Conservation (phyloP, 2,113 vertebrate species). For the Pavo muticus region DNA sequence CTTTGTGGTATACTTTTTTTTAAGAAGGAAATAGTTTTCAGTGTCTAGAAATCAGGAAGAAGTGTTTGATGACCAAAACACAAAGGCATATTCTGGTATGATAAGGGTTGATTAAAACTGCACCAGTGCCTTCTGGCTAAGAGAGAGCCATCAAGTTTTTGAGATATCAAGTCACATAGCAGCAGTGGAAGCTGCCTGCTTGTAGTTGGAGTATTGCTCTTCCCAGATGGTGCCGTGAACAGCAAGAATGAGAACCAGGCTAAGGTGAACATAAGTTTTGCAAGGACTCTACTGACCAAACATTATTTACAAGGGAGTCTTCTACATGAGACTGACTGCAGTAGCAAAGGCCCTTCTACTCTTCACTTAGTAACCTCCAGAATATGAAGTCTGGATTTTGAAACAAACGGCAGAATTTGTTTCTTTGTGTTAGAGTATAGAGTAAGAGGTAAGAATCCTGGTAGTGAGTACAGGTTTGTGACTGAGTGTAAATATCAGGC, state of each 20-base stretch:
- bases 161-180: not conserved
- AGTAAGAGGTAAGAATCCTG: not conserved
- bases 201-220: not conserved
- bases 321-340: not conserved
- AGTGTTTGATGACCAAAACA: not conserved
- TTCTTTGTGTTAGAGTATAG: not conserved
- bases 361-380: not conserved
- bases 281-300: not conserved
- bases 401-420: not conserved
- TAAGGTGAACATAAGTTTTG: not conserved
- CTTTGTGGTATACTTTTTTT: not conserved
- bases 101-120: rapidly evolving
- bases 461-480: rapidly evolving
- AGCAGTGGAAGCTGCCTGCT: not conserved
- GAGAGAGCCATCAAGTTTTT: not conserved
- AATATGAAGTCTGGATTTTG: not conserved
- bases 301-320: not conserved
- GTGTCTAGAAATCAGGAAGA: not conserved
- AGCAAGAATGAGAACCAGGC: not conserved
- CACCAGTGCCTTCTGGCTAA: not conserved
- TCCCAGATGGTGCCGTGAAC: not conserved
- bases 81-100: rapidly evolving
- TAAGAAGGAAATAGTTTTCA: not conserved
- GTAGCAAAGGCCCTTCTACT: not conserved
- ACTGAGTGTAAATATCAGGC: not conserved